These are phyloP conservation scores for Monomorium pharaonis DNA, from an alignment of 1,140 invertebrate species.

Conservation along the genomic window DNA sequence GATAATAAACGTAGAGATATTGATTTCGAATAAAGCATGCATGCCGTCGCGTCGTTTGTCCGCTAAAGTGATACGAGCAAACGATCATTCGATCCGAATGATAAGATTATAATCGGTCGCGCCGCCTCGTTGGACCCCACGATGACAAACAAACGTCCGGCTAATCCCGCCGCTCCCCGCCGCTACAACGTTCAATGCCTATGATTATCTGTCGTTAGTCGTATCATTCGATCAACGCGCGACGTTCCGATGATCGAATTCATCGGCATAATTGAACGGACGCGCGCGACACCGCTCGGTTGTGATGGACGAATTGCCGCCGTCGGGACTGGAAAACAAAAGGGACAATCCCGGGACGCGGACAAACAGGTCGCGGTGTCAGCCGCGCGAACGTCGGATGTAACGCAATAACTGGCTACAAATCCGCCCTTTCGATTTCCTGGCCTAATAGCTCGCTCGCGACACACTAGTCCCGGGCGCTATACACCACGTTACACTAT, in stretches of 20 bases:
- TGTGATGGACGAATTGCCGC: background rate
- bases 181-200: background rate
- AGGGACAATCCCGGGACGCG: slow-evolving; percentile 9
- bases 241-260: slow-evolving; percentile 36
- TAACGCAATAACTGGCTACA: slow-evolving; percentile 53
- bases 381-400: slow-evolving; percentile 45
- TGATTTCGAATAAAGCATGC: background rate
- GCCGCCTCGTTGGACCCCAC: background rate
- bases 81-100: background rate
- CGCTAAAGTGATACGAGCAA: background rate
- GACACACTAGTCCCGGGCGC: slow-evolving; percentile 1
- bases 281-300: background rate
- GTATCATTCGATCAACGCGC: slow-evolving; percentile 39
- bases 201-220: slow-evolving; percentile 37
- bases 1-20: background rate
- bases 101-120: slow-evolving; percentile 30
- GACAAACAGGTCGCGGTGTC: slow-evolving; percentile 37
- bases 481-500: background rate
- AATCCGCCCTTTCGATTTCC: slow-evolving; percentile 49
- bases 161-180: slow-evolving; percentile 14
- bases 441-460: slow-evolving; percentile 18
- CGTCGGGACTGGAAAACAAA: slow-evolving; percentile 23
- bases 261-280: slow-evolving; percentile 45
- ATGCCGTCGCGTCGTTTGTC: background rate
- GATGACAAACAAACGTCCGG: slow-evolving; percentile 18